These are phyloP conservation scores for Asobara japonica DNA, from an alignment of 1,140 invertebrate species.

Conservation along the genomic window DNA sequence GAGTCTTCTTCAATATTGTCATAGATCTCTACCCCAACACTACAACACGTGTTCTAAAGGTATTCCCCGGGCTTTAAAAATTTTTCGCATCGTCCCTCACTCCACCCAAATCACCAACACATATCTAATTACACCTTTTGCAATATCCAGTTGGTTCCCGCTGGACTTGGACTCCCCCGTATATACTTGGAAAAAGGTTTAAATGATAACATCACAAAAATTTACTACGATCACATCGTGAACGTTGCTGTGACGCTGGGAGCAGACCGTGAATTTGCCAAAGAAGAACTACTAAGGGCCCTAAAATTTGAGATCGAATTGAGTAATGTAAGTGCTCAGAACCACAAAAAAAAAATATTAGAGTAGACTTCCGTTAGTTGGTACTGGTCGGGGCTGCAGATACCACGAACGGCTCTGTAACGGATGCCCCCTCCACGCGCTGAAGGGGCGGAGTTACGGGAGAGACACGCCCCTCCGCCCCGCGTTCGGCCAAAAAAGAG, in stretches of 20 bases:
- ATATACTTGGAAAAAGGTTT: constrained; percentile 90
- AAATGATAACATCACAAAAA: constrained; percentile 79
- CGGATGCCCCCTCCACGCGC: too few relatives aligned
- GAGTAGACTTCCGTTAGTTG: too few relatives aligned
- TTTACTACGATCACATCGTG: constrained; percentile 86
- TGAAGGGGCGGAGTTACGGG: too few relatives aligned
- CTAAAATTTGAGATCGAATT: constrained; percentile 91
- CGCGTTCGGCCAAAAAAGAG: too few relatives aligned
- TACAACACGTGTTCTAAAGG: constrained; percentile 87
- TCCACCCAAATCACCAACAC: too few relatives aligned
- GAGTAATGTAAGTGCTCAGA: constrained; percentile 81
- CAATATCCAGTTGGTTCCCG: constrained; percentile 89
- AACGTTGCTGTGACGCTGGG: constrained; percentile 90
- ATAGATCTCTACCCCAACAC: constrained; percentile 92
- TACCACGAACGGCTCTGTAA: too few relatives aligned
- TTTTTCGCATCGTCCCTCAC: too few relatives aligned
- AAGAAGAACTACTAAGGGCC: constrained; percentile 81
- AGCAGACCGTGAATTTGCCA: constrained; percentile 75
- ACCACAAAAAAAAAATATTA: not conserved
- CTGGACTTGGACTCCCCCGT: constrained; percentile 84
- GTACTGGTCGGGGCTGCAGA: too few relatives aligned
- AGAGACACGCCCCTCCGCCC: too few relatives aligned
- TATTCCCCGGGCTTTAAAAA: too few relatives aligned
- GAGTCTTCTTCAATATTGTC: constrained; percentile 93
- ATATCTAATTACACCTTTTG: not conserved